Base-by-base conservation (phyloP, 1,140 invertebrate genomes). In the Papilio dardanus region DNA sequence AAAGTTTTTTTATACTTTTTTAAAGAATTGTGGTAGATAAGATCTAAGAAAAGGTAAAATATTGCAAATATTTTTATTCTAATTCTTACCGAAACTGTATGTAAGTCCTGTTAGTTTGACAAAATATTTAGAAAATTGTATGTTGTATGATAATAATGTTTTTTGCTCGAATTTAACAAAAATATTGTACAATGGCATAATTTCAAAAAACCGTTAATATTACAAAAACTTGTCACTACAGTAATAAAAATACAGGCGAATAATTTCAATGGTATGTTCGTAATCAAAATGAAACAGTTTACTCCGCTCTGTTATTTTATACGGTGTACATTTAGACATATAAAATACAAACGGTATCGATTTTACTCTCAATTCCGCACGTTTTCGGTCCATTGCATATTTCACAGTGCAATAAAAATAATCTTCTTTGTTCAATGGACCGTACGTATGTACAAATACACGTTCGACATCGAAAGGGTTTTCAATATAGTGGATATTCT, bases 341-440 rank as follows among this genome's bases (percentile, higher is more conserved):
- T 71, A 74, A 76, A 74, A 71, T 42, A 24, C 40, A 62, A 68
- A 68, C 71, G 35, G 66, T 84, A 86, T 89, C 79, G 81, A 87
- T 83, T 89, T 82, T 85, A 77, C 83, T 85, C 84, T 85, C 84
- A 89, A 90, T 89, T 88, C 85, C 86, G 85, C 82, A 83, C 83
- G 84, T 87, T 85, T 86, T 85, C 88, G 83, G 85, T 82, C 86
- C 78, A 82, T 82, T 88, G 88, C 86, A 87, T 87, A 86, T 89
- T 91, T 89, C 79, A 84, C 82, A 85, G 84, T 88, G 88, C 88
- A 90, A 89, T 90, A 91, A 90, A 92, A 92, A 90, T 90, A 92
- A 92, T 92, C 86, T 88, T 87, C 90, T 89, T 89, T 92, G 87
- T 88, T 76, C 88, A 86, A 68, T 79, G 79, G 84, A 76, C 84